Evolutionary conservation across 2,113 vertebrate species (phyloP).

Genomic region (Pedetes capensis): DNA sequence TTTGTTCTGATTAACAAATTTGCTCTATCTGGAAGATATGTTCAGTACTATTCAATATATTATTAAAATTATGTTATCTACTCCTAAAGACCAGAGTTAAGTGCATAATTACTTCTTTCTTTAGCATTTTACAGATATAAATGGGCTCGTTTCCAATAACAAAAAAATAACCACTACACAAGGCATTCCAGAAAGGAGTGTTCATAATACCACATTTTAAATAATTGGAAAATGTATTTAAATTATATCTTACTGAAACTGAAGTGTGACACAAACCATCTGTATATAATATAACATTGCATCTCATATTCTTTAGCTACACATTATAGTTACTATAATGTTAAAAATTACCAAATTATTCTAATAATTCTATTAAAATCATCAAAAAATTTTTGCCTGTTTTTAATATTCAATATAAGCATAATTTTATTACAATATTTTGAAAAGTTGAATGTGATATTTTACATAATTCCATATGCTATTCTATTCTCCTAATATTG

Average conservation of each 20-base stretch:
- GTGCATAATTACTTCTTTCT: conserved; percentile 62
- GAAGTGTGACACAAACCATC: conserved; percentile 71
- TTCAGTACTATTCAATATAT: conserved; percentile 15
- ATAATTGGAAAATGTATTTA: conserved; percentile 66
- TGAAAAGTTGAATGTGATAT: not conserved
- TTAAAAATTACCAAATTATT: conserved; percentile 51
- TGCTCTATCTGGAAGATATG: conserved; percentile 12
- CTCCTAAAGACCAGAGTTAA: conserved; percentile 54
- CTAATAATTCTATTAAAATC: conserved; percentile 47
- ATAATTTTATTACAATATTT: not conserved
- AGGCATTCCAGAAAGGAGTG: conserved; percentile 55
- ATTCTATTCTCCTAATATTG: not conserved
- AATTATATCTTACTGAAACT: conserved; percentile 66
- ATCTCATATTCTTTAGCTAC: conserved; percentile 41
- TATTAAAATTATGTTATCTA: conserved; percentile 29
- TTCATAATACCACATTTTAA: conserved; percentile 64
- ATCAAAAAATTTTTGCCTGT: conserved; percentile 37
- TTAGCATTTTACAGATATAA: conserved; percentile 63
- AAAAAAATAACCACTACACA: conserved; percentile 58
- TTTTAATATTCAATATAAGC: not conserved
- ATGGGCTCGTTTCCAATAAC: conserved; percentile 37
- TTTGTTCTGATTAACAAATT: conserved; percentile 50
- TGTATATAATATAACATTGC: conserved; percentile 59
- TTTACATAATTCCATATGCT: not conserved
- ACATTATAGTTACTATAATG: conserved; percentile 44